Evolutionary conservation across 2,797 vertebrate species (phyloP).

Genomic region (Limnodromus scolopaceus): DNA sequence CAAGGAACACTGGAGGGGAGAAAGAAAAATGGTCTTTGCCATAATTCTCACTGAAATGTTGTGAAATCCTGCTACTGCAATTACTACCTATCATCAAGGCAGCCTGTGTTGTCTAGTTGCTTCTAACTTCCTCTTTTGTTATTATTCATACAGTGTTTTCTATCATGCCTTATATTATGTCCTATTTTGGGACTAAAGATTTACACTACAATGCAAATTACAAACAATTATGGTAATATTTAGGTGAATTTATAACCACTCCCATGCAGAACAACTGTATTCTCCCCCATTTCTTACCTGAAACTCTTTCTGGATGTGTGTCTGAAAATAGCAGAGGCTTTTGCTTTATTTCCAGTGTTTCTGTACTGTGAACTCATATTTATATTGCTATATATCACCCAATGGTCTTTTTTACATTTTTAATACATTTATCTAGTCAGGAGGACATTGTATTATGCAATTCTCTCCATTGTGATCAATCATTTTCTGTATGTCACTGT

Average conservation of each 20-base stretch:
- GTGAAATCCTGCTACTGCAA: not conserved
- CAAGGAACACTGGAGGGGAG: not conserved
- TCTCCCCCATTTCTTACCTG: not conserved
- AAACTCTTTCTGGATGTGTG: not conserved
- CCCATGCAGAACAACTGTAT: not conserved
- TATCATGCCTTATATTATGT: fast-evolving
- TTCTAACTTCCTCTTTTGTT: not conserved
- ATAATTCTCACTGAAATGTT: not conserved
- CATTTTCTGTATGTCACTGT: constrained; percentile 10
- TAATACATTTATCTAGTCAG: constrained; percentile 34
- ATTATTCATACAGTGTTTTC: not conserved
- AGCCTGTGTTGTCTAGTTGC: not conserved
- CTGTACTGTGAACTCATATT: not conserved
- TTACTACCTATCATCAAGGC: not conserved
- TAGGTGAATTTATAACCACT: not conserved
- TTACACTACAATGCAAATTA: not conserved
- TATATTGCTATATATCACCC: not conserved
- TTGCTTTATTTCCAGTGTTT: not conserved
- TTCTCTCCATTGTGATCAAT: constrained; percentile 29
- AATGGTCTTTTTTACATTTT: not conserved
- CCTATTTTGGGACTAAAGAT: not conserved
- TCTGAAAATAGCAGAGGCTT: not conserved
- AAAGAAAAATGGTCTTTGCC: not conserved
- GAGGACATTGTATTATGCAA: constrained; percentile 27
- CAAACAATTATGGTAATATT: not conserved